Percentiles rank a stretch among this genome's conserved stretches.
phyloP scores from a whole-genome alignment of 2,797 vertebrate species.

The Hippocampus kuda region DNA sequence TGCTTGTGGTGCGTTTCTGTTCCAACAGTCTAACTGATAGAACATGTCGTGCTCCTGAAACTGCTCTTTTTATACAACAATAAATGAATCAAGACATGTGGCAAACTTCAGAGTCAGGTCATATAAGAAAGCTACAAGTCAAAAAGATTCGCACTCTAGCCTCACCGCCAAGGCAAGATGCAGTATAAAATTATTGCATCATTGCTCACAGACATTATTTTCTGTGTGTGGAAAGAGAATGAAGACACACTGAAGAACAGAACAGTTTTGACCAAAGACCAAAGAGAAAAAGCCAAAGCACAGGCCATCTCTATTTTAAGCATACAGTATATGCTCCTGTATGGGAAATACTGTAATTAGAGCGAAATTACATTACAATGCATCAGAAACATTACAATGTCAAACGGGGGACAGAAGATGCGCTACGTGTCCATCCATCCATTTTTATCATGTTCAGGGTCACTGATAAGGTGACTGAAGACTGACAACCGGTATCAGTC shows the following conservation, averaged over 20 bases:
- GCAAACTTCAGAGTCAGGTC: slow-evolving; percentile 20
- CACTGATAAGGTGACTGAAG: background rate
- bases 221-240: background rate
- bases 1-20: slow-evolving; percentile 17
- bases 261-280: background rate
- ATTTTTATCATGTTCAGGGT: background rate
- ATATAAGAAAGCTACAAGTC: slow-evolving; percentile 7
- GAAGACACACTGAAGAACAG: slow-evolving; percentile 12
- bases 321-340: background rate
- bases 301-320: background rate
- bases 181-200: background rate
- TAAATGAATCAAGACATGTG: slow-evolving; percentile 13
- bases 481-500: background rate
- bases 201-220: background rate
- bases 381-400: slow-evolving; percentile 31
- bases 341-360: background rate
- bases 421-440: slow-evolving; percentile 10
- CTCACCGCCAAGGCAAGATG: background rate
- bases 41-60: slow-evolving; percentile 7
- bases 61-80: slow-evolving; percentile 26
- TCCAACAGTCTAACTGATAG: slow-evolving; percentile 31
- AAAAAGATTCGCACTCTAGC: background rate
- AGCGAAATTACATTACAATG: background rate
- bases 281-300: background rate
- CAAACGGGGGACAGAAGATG: slow-evolving; percentile 18